Percentiles rank a stretch among this genome's conserved stretches.
phyloP scores from a whole-genome alignment of 1,140 invertebrate genomes.

The Artemia franciscana region DNA sequence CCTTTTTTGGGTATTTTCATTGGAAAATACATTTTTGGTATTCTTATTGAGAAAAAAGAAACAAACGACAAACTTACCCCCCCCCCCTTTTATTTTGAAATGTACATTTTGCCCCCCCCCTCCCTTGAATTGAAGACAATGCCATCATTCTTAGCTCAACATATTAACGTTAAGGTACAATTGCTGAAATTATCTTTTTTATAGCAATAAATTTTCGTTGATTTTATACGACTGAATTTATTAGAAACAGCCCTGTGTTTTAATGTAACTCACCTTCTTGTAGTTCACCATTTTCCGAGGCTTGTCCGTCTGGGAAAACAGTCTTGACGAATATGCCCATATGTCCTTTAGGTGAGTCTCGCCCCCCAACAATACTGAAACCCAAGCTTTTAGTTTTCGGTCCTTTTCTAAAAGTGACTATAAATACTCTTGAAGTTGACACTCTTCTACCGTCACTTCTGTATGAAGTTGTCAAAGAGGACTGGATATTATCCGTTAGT shows the following conservation, averaged over 20 bases:
- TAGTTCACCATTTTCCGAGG: slow-evolving; percentile 37
- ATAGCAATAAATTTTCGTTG: too few species aligned
- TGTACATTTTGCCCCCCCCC: too few species aligned
- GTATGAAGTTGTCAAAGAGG: not conserved
- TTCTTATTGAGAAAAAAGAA: too few species aligned
- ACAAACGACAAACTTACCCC: too few species aligned
- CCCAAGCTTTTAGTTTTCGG: slow-evolving; percentile 37
- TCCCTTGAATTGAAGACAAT: too few species aligned
- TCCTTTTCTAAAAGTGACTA: slow-evolving; percentile 34
- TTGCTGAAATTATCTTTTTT: too few species aligned
- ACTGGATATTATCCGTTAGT: not conserved
- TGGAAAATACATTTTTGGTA: too few species aligned
- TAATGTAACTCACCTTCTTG: slow-evolving; percentile 36
- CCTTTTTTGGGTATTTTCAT: too few species aligned
- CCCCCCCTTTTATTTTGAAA: too few species aligned
- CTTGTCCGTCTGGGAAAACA: slow-evolving; percentile 40
- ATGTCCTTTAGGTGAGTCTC: slow-evolving; percentile 38
- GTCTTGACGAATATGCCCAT: slow-evolving; percentile 37
- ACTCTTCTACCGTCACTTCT: not conserved
- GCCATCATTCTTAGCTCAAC: too few species aligned
- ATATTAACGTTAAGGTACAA: too few species aligned
- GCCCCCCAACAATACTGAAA: slow-evolving; percentile 47
- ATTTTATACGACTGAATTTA: not conserved
- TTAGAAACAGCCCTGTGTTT: not conserved
- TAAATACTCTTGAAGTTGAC: slow-evolving; percentile 11